Base-by-base conservation (phyloP, 2,113 vertebrate genomes). In the Ciconia stormi region DNA sequence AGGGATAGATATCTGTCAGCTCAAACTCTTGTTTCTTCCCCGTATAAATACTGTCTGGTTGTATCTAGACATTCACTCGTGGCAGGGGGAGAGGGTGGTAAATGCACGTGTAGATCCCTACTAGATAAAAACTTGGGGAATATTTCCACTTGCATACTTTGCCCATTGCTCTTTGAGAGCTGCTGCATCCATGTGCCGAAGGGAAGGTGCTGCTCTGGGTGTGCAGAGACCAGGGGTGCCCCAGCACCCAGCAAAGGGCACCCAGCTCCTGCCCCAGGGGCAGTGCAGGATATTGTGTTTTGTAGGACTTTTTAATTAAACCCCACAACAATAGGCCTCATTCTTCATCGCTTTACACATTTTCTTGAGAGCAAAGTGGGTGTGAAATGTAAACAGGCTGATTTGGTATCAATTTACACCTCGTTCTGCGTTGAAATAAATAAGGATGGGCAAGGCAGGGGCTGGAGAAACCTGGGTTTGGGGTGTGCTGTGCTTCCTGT, bases 1-100 rank as follows among this genome's bases (percentile, higher is more conserved):
- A 29, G n/a, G 30, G 53, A 5, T 4, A 3, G 65, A 2, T 13
- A 32, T 5, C 49, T 50, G 38, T 46, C 2, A 1, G 8, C 44
- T 59, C 27, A 22, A 26, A 7, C 46, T 14, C 36, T 14, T 16
- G 7, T 1, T 23, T 62, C 22, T 52, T 13, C 23, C 46, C 46
- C 19, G 0, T 34, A 16, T 27, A 13, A 36, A 34, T 6, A 34
- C 27, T 23, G 16, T 6, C 25, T 23, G 52, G 27, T 44, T 38
- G 15, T 42, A 50, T 16, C 52, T 23, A 6, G 30, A 9, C 4
- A 0, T 22, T 26, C 47, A 5, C 19, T 69, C 19, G 0, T 10
- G 22, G 32, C 30, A 15, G 13, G 36, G 20, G n/a, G 26, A 42
- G n/a, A 20, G n/a, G 32, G n/a, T 16, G 20, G 30, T 38, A 18